phyloP scores from a whole-genome alignment of 2,888 invertebrate species.

The Oligia fasciuncula region DNA sequence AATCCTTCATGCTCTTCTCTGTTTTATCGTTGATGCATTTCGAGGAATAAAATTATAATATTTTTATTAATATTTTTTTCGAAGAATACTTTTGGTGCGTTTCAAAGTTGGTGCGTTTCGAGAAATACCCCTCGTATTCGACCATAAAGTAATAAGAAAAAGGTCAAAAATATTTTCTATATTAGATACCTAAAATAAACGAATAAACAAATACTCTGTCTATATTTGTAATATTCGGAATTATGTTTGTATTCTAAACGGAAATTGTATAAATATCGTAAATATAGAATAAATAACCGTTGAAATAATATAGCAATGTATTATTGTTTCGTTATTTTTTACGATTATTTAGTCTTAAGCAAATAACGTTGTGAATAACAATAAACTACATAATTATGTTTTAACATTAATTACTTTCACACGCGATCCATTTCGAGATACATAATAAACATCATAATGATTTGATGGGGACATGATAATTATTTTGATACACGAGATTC shows the following conservation, averaged over 20 bases:
- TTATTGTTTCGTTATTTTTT: constrained; percentile 11
- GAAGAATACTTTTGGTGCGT: too few species aligned
- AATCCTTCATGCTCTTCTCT: too few species aligned
- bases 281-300: background rate
- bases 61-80: too few species aligned
- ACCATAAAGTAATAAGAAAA: background rate
- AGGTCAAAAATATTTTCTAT: background rate
- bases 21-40: too few species aligned
- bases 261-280: background rate
- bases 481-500: constrained; percentile 17
- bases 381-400: constrained; percentile 2
- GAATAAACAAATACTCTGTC: background rate
- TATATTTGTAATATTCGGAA: background rate
- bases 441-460: constrained; percentile 15
- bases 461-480: constrained; percentile 30
- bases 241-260: background rate
- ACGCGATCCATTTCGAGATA: constrained; percentile 51
- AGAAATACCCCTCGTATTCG: too few species aligned
- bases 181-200: background rate
- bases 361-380: constrained; percentile 20
- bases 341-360: constrained; percentile 23
- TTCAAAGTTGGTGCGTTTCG: too few species aligned
- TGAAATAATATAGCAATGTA: background rate
- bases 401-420: constrained; percentile 39
- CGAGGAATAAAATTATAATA: too few species aligned